Evolutionary conservation across 2,797 vertebrate species (phyloP), one percentile per base, ranked within the genome.

Genomic region (Squalus acanthias): DNA sequence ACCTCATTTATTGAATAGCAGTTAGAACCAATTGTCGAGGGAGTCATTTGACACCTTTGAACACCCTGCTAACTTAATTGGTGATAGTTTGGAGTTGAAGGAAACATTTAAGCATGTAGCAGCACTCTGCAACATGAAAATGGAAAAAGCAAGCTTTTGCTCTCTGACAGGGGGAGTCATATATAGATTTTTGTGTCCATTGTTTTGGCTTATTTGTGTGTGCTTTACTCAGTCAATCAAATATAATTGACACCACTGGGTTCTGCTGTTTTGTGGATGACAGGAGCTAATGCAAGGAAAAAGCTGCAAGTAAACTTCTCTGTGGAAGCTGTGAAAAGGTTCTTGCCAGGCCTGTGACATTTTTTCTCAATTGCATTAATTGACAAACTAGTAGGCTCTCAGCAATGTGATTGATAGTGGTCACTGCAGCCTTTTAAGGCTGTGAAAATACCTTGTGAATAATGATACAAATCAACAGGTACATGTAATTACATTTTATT

Each of bases 201-300:
- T 99, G 98, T 99, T 99, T 99, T 98, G 98, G 98, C 98, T 98
- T 99, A 99, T 99, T 99, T 99, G 99, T 99, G 99, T 98, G 98
- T 98, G 98, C 98, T 99, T 99, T 99, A 99, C 99, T 99, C 99
- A 99, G 99, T 99, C 99, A 99, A 99, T 99, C 99, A 99, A 98
- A 99, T 99, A 99, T 99, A 99, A 99, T 99, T 99, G 99, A 99
- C 99, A 99, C 98, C 99, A 97, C 99, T 99, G 99, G 98, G 99
- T 99, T 99, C 98, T 98, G 98, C 98, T 98, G 98, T 98, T 98
- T 98, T 98, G 97, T 98, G 98, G 98, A 99, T 99, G 99, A 99
- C 99, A 99, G 98, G 98, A 98, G 98, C 98, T 99, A 99, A 99
- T 99, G 98, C 98, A 98, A 99, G 98, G 97, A 98, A 98, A 98